Conservation (phyloP, 2,113 vertebrate genomes). For the Pelecanoides urinatrix region DNA sequence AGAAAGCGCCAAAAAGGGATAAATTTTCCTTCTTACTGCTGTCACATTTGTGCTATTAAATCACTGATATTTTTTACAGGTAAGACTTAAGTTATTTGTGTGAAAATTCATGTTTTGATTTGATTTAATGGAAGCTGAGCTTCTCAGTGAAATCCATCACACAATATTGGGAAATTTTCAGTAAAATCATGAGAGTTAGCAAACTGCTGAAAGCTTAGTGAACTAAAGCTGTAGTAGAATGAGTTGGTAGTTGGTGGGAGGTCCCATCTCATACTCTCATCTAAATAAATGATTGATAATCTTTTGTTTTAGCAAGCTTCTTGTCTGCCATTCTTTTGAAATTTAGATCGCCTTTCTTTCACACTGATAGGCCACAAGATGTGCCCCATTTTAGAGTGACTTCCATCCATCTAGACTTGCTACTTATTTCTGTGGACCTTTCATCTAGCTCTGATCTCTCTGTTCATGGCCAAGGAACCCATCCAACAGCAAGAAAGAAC, state of each 20-base stretch:
- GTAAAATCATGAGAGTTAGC: neutral
- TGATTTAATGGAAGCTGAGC: neutral
- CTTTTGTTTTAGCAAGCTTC: neutral
- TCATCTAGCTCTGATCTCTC: neutral
- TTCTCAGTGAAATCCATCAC: neutral
- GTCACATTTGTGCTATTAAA: neutral
- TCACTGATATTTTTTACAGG: neutral
- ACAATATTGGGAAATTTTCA: neutral
- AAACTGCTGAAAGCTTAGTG: neutral
- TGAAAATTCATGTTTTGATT: neutral
- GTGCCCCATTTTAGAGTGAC: neutral
- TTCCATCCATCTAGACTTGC: neutral
- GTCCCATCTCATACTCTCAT: neutral
- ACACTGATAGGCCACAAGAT: neutral
- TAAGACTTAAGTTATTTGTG: neutral
- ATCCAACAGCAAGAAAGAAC: neutral
- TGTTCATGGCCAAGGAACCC: neutral
- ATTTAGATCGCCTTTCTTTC: neutral
- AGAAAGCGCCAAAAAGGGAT: neutral
- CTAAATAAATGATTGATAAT: neutral
- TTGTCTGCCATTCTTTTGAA: neutral
- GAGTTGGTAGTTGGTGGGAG: neutral
- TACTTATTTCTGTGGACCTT: neutral
- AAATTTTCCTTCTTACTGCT: neutral
- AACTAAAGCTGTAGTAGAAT: neutral